A percentile compares a stretch with the other conserved stretches of the same genome.
Conservation (phyloP, 2,113 vertebrate genomes). For the Tiliqua scincoides region DNA sequence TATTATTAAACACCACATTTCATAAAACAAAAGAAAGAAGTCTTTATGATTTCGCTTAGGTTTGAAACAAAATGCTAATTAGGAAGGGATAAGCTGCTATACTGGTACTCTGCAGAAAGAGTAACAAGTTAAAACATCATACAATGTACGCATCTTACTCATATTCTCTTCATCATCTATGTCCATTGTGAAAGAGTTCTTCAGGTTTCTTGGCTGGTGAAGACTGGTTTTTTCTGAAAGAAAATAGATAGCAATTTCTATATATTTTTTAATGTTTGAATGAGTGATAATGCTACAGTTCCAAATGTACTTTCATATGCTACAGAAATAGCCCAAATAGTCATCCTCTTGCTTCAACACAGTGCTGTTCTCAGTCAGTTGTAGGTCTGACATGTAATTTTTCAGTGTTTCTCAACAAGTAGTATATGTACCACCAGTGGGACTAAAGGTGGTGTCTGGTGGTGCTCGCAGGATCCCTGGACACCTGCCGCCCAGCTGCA, state of each 20-base stretch:
- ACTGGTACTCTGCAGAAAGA: not conserved
- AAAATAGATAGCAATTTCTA: constrained; percentile 29
- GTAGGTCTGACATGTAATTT: too few relatives aligned
- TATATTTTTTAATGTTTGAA: not conserved
- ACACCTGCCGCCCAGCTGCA: too few relatives aligned
- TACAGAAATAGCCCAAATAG: not conserved
- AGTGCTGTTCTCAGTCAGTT: not conserved
- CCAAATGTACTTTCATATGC: not conserved
- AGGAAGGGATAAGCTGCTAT: not conserved
- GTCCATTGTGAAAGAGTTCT: constrained; percentile 86
- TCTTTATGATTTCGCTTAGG: not conserved
- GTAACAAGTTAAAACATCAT: constrained; percentile 1
- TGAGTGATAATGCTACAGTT: not conserved
- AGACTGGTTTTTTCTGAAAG: constrained; percentile 83
- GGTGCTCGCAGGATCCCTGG: too few relatives aligned
- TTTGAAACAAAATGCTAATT: constrained; percentile 19
- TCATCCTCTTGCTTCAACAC: not conserved
- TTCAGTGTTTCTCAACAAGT: too few relatives aligned
- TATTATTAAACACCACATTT: not conserved
- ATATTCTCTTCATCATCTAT: constrained; percentile 95
- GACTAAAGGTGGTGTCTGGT: too few relatives aligned
- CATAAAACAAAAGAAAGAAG: not conserved
- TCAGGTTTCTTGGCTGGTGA: constrained; percentile 78
- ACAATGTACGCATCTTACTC: constrained; percentile 87
- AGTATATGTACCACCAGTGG: too few relatives aligned